Percentiles rank a stretch among this genome's conserved stretches.
Evolutionary conservation across 2,113 vertebrate genomes (phyloP).

Genomic region (Candoia aspera): DNA sequence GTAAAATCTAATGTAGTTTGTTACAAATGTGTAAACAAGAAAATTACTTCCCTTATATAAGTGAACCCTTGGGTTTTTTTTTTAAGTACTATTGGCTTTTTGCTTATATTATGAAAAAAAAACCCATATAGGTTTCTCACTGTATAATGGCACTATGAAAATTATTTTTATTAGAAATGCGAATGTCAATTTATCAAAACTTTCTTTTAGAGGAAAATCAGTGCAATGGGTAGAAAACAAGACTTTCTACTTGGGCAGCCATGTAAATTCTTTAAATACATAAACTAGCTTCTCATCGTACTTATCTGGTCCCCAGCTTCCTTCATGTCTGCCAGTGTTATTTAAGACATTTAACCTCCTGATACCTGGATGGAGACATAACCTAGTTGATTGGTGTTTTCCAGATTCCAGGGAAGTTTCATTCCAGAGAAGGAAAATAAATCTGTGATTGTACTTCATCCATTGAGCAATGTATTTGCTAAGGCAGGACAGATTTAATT

Average conservation of each 20-base stretch:
- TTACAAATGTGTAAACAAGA: not conserved
- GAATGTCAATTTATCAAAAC: not conserved
- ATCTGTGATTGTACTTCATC: not conserved
- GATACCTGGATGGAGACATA: no score
- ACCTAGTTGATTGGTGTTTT: no score
- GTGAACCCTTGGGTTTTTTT: not conserved
- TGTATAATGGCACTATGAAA: not conserved
- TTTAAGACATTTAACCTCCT: no score
- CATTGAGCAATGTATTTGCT: conserved; percentile 41
- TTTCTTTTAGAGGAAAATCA: conserved; percentile 7
- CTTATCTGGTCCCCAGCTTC: no score
- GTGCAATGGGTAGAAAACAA: conserved; percentile 30
- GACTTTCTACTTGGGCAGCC: no score
- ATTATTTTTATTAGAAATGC: not conserved
- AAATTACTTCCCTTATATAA: not conserved
- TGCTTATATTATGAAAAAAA: not conserved
- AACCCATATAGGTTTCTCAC: not conserved
- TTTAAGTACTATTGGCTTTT: not conserved
- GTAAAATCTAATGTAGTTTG: not conserved
- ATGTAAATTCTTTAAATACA: no score
- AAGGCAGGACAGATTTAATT: conserved; percentile 37
- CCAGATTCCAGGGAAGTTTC: no score
- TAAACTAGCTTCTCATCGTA: no score
- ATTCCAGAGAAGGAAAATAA: not conserved
- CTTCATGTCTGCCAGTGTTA: no score